Conservation (phyloP, 2,113 vertebrate species). For the Tragulus kanchil region DNA sequence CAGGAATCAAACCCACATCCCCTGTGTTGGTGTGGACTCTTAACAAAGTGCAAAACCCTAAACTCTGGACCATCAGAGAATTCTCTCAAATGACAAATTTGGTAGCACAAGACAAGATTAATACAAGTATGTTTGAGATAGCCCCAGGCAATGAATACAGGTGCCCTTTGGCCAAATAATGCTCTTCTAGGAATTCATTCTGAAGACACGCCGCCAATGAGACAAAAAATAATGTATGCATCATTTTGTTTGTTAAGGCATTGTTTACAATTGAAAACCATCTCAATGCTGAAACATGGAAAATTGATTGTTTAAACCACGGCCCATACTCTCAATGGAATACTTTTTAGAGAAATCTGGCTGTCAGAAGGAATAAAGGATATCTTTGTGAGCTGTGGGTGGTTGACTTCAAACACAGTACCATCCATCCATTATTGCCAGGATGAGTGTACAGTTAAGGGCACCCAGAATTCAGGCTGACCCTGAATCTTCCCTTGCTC, state of each 20-base stretch:
- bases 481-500: neutral
- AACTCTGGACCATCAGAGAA: fast-evolving
- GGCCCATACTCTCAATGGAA: fast-evolving
- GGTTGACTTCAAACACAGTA: fast-evolving
- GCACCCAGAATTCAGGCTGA: no score
- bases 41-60: neutral
- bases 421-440: fast-evolving
- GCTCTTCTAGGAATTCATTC: neutral
- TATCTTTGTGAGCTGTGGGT: neutral
- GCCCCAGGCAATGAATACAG: neutral
- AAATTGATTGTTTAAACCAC: fast-evolving
- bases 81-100: neutral
- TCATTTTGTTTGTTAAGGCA: neutral
- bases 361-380: neutral
- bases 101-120: neutral
- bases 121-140: fast-evolving
- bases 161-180: neutral
- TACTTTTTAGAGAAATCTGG: fast-evolving
- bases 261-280: neutral
- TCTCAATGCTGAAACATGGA: neutral
- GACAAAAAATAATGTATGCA: fast-evolving
- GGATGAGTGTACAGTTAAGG: neutral
- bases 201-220: neutral
- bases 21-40: neutral
- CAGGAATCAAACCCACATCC: neutral